Base-by-base conservation (phyloP, 2,113 vertebrate species). In the Chionomys nivalis region DNA sequence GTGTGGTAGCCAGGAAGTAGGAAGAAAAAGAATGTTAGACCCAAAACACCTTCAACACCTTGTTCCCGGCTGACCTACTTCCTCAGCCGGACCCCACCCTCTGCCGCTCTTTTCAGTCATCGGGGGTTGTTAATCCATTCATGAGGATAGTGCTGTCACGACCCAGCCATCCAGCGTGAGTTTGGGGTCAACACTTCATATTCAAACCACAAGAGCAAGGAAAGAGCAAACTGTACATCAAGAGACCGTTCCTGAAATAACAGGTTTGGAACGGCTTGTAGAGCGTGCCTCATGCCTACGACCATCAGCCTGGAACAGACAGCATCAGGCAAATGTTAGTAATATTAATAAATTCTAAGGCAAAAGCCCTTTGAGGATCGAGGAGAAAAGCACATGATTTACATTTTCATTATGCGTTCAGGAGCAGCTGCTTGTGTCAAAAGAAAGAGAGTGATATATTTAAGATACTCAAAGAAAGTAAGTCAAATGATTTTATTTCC, bases 351-450 rank as follows among this genome's bases (percentile, higher is more conserved):
- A 91, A 26, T 17, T 75, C 65, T 47, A 49, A 76, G 88, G 63
- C 28, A 88, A 77, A 97, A 47, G 16, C 83, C 31, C 11, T 94
- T 88, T 42, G 26, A 66, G 3, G 42, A 70, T 70, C 77, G 58
- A 79, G 13, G 39, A 83, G 47, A 2, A 49, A 65, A 75, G 66
- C 93, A 79, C 14, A 16, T 70, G 19, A 88, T 68, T 88, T 93
- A 63, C 79, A 85, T 88, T 89, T 95, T 91, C 77, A 70, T 86
- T 85, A 86, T 55, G 39, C 36, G 86, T 95, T 52, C 89, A 63
- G 79, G 55, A 42, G 93, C 21, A 63, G 95, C 89, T 42, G 92
- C 42, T 75, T 33, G n/a, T 36, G 58, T 89, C 79, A 90, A 92
- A 78, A 83, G 44, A 94, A 86, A 77, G 63, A 81, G 28, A 87